Evolutionary conservation across 2,888 invertebrate genomes (phyloP), one percentile per base, ranked within the genome.

Genomic region (Caenorhabditis sulstoni): DNA sequence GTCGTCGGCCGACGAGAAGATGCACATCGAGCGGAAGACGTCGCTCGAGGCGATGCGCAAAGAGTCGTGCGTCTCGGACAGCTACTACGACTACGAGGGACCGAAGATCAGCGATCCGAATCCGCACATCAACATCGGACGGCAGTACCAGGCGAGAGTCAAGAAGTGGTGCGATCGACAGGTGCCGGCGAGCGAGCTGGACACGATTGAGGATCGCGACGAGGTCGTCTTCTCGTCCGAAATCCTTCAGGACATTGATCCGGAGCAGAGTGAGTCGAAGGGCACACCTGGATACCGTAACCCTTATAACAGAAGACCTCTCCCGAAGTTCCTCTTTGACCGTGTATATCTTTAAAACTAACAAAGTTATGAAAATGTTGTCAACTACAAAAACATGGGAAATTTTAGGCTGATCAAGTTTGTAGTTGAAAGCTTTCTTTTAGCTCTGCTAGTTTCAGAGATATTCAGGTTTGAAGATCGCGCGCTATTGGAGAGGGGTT

Each of bases 151-250:
- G 67, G 89, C 90, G 14, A 65, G 82, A 41, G 89, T 89, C 44
- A 83, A 84, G 68, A 90, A 88, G 68, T 89, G 89, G 89, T 82
- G 85, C 9, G 88, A 87, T 49, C 65, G 89, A 39, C 83, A 86
- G 58, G 85, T 89, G 8, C 68, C 74, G 11, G 50, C 79, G 41
- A 77, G 81, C 29, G 89, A 89, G 52, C 52, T 81, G 44, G 82
- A 85, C 0, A 81, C 84, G 1, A 88, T 89, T 53, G 75, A 86
- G 1, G 89, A 89, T 59, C 77, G 86, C 14, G 89, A 89, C 71
- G 86, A 87, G 50, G 61, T 75, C 23, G 79, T 89, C 3, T 89
- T 89, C 62, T 84, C 86, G 37, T 68, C 77, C 1, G 81, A 77
- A 12, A 67, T 87, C 9, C 79, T 88, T 37, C 83, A 86, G 9